Conservation (phyloP, 2,888 invertebrate genomes). For the Hipparchia semele region DNA sequence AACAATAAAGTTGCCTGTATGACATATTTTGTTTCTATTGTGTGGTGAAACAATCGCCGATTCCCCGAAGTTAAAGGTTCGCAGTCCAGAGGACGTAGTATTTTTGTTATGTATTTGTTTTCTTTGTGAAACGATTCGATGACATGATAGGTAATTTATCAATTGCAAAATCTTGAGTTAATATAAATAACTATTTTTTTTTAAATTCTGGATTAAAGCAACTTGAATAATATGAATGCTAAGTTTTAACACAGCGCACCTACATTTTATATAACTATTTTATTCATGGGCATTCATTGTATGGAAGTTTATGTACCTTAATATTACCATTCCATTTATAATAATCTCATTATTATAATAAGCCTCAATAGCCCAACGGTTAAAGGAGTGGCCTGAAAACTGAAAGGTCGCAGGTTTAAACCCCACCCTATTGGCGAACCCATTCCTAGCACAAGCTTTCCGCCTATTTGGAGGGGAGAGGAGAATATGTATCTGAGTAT, state of each 20-base stretch:
- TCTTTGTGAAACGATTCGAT: background rate
- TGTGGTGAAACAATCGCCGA: conserved; percentile 24
- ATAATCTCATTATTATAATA: too few species aligned
- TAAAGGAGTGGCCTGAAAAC: too few species aligned
- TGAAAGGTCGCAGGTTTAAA: too few species aligned
- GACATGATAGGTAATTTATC: background rate
- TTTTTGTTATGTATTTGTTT: background rate
- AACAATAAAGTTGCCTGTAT: conserved; percentile 15
- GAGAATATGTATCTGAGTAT: too few species aligned
- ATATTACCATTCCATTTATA: background rate
- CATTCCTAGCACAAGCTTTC: too few species aligned
- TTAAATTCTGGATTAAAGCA: too few species aligned
- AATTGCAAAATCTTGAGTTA: background rate
- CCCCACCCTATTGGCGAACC: too few species aligned
- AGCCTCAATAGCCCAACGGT: too few species aligned
- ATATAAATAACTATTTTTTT: background rate
- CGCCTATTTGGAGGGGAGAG: too few species aligned
- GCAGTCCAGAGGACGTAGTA: conserved; percentile 18
- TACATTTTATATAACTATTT: background rate
- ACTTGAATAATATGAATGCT: too few species aligned
- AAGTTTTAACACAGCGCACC: too few species aligned
- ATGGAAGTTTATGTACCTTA: conserved; percentile 4
- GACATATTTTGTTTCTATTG: conserved; percentile 27
- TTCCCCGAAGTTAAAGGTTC: conserved; percentile 31
- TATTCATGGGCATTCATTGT: conserved; percentile 1